Evolutionary conservation across 1,140 invertebrate species (phyloP).

Genomic region (Plectrocnemia conspersa): DNA sequence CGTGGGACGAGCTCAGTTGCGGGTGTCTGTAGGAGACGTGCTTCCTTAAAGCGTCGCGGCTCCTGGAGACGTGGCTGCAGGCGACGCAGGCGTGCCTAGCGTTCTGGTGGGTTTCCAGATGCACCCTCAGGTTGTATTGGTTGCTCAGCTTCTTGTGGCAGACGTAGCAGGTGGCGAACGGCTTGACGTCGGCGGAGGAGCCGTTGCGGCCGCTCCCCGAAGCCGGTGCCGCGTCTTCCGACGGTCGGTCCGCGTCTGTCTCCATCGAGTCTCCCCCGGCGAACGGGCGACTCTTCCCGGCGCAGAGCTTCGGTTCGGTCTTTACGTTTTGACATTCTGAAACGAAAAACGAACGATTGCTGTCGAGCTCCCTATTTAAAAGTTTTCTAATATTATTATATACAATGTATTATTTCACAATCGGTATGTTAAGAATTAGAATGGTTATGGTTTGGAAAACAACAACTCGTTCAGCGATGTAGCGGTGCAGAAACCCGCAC

Average conservation of each 20-base stretch:
- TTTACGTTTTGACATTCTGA: too few relatives aligned
- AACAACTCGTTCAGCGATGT: too few relatives aligned
- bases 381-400: too few relatives aligned
- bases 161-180: slow-evolving; percentile 69
- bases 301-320: slow-evolving; percentile 26
- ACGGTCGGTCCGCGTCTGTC: slow-evolving; percentile 17
- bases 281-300: slow-evolving; percentile 28
- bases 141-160: slow-evolving; percentile 84
- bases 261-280: slow-evolving; percentile 29
- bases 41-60: slow-evolving; percentile 78
- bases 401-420: too few relatives aligned
- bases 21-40: slow-evolving; percentile 83
- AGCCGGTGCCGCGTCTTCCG: slow-evolving; percentile 6
- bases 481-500: too few relatives aligned
- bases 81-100: slow-evolving; percentile 72
- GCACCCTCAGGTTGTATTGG: slow-evolving; percentile 83
- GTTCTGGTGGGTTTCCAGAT: slow-evolving; percentile 84
- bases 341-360: too few relatives aligned
- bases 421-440: too few relatives aligned
- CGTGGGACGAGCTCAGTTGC: slow-evolving; percentile 29
- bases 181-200: slow-evolving; percentile 40
- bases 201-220: slow-evolving; percentile 41
- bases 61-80: slow-evolving; percentile 79
- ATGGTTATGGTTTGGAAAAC: too few relatives aligned
- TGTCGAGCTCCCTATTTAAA: too few relatives aligned